These are phyloP conservation scores for Asbolus verrucosus DNA, from an alignment of 1,140 invertebrate species.

Conservation along the genomic window DNA sequence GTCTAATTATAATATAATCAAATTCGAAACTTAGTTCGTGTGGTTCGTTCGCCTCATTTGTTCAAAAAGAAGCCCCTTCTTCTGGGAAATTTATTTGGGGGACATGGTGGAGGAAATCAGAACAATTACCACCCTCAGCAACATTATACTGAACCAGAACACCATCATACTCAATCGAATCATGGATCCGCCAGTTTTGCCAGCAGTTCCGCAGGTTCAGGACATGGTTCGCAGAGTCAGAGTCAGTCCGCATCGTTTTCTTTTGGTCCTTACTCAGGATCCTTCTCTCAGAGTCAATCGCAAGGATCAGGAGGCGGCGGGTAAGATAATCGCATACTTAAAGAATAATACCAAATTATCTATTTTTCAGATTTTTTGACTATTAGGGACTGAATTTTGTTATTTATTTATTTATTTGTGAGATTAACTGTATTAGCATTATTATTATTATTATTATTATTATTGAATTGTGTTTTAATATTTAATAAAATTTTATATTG, in stretches of 20 bases:
- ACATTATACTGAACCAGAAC: slow-evolving; percentile 3
- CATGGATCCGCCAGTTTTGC: slow-evolving; percentile 28
- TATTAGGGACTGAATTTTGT: no score
- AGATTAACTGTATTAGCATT: slow-evolving; percentile 9
- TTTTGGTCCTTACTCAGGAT: neutral
- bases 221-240: slow-evolving; percentile 33
- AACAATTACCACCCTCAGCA: neutral
- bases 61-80: slow-evolving; percentile 30
- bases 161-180: no score
- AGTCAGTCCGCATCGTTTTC: slow-evolving; percentile 14
- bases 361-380: slow-evolving; percentile 27
- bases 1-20: neutral
- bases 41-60: slow-evolving; percentile 13
- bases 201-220: slow-evolving; percentile 5
- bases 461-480: slow-evolving; percentile 22
- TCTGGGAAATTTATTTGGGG: slow-evolving; percentile 9
- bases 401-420: no score
- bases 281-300: slow-evolving; percentile 21
- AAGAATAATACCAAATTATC: neutral
- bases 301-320: slow-evolving; percentile 3
- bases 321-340: neutral
- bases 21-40: slow-evolving; percentile 8
- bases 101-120: neutral
- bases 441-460: no score
- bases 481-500: slow-evolving; percentile 21